Percentiles rank a stretch among this genome's conserved stretches.
Conservation (phyloP, 2,797 vertebrate species). For the Channa striata region DNA sequence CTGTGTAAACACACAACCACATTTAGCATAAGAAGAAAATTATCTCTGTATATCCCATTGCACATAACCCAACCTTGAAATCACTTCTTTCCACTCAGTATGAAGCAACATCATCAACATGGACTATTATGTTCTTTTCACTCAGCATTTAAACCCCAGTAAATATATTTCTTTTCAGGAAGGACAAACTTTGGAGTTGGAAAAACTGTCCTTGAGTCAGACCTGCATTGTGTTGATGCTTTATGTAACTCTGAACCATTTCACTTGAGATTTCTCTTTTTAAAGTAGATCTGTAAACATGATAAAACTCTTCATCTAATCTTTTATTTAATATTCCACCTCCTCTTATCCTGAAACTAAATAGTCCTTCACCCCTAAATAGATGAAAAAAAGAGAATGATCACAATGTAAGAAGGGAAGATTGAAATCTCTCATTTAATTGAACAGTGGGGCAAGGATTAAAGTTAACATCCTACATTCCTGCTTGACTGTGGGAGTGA, state of each 20-base stretch:
- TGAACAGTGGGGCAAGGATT: conserved; percentile 52
- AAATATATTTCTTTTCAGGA: conserved; percentile 7
- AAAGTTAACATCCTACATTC: conserved; percentile 54
- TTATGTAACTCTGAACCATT: conserved; percentile 2
- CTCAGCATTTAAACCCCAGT: conserved; percentile 1
- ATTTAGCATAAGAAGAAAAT: conserved; percentile 13
- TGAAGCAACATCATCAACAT: conserved; percentile 26
- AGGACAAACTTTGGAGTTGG: neutral
- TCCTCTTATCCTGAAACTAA: conserved; percentile 21
- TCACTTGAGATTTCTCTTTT: conserved; percentile 13
- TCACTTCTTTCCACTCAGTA: conserved; percentile 14
- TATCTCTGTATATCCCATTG: conserved; percentile 17
- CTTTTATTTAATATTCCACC: conserved; percentile 5
- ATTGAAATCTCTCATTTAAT: conserved; percentile 58
- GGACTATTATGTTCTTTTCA: conserved; percentile 6
- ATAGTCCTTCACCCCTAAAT: conserved; percentile 29
- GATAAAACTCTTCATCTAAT: conserved; percentile 1
- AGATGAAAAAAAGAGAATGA: conserved; percentile 22
- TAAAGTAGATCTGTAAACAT: conserved; percentile 4
- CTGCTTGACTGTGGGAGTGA: conserved; percentile 39
- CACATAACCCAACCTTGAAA: conserved; percentile 42
- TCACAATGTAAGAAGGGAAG: conserved; percentile 37
- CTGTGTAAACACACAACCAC: neutral
- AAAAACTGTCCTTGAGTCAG: conserved; percentile 12
- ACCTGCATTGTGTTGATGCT: conserved; percentile 1